Base-by-base conservation (phyloP, 1,140 invertebrate species). In the Druon quercuslanigerum region DNA sequence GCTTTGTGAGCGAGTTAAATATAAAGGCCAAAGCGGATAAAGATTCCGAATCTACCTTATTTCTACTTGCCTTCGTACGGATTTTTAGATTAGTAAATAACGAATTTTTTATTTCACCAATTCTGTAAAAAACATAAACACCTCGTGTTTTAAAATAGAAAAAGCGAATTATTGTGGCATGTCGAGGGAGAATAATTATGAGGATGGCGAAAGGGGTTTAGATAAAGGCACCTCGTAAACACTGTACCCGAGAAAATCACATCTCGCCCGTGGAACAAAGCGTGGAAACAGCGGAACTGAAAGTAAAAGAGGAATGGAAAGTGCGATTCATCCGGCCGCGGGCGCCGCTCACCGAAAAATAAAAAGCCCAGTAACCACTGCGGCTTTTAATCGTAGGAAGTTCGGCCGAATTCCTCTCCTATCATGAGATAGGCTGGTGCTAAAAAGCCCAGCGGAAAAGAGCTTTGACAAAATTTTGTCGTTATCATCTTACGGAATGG, bases 1-100 rank as follows among this genome's bases (percentile, higher is more conserved):
- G 71, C 66, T 82, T 78, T 73, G 40, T 60, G 50, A 56, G 72
- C 73, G 71, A 75, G 74, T 50, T 73, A 81, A 78, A 72, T 74
- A 78, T 81, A 56, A 60, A 73, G 76, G 60, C 54, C 50, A 51
- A 51, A 57, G 56, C 14, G 46, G 73, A 74, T 75, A 60, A 75
- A 60, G 57, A 50, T 20, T 75, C n/a, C 57, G 51, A 54, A 5
- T 54, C 14, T 17, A 19, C 16, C 17, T 54, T 6, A 54, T 19
- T 17, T 54, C 16, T 17, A 9, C n/a, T 54, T 54, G 9, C 14
- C 4, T 54, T 54, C 17, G 6, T 17, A 54, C n/a, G 17, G 2
- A 54, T 54, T 54, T 8, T 17, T 17, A 17, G 8, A 17, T n/a
- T n/a, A n/a, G 52, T 9, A 54, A 54, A 54, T 6, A 9, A 3